These are phyloP conservation scores for Cylindroiulus punctatus DNA, from an alignment of 2,888 invertebrate species.

Conservation along the genomic window DNA sequence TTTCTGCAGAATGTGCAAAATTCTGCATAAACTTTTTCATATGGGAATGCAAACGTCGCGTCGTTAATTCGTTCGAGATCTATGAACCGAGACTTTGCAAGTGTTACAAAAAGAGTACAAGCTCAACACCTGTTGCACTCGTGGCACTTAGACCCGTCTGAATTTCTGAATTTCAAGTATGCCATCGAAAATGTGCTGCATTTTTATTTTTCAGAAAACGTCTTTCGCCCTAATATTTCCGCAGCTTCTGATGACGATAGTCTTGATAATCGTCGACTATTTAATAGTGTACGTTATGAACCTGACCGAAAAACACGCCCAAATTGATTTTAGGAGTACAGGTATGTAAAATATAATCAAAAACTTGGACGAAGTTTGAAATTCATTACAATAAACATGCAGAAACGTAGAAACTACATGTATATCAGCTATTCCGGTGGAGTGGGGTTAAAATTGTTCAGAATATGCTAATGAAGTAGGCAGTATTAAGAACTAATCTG, in stretches of 20 bases:
- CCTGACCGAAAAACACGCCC: constrained; percentile 46
- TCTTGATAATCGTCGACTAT: constrained; percentile 35
- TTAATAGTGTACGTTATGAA: constrained; percentile 37
- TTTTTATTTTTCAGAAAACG: constrained; percentile 24
- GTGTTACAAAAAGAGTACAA: not conserved
- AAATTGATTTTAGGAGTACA: constrained; percentile 27
- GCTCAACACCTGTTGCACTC: no score
- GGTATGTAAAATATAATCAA: constrained; percentile 26
- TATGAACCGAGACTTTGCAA: no score
- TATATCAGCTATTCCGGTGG: no score
- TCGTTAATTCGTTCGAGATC: no score
- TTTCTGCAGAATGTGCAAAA: no score
- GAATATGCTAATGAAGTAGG: no score
- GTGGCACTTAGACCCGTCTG: not conserved
- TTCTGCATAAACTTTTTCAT: no score
- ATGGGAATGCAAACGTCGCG: no score
- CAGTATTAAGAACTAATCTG: no score
- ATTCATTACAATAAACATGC: no score
- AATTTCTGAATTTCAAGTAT: not conserved
- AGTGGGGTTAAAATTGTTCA: no score
- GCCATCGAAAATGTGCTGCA: not conserved
- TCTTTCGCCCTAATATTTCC: constrained; percentile 52
- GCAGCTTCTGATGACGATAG: constrained; percentile 36
- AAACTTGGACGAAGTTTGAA: no score
- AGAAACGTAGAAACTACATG: not conserved